A percentile compares a stretch with the other conserved stretches of the same genome.
phyloP scores from a whole-genome alignment of 1,140 invertebrate genomes.

The Drosophila rufa region DNA sequence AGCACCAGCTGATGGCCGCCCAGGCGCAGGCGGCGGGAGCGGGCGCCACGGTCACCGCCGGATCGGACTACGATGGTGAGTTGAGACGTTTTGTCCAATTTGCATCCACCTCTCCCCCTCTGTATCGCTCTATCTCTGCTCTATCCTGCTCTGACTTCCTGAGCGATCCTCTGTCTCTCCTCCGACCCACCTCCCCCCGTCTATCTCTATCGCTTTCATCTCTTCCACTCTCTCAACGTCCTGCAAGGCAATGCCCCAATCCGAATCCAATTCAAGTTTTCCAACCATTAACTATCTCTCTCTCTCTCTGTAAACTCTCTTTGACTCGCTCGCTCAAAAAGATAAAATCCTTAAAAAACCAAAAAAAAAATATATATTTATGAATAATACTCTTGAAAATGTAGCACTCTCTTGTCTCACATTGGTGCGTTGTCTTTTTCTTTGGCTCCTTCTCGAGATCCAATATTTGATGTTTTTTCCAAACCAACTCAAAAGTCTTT shows the following conservation, averaged over 20 bases:
- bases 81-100: conserved; percentile 79
- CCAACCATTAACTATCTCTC: conserved; percentile 33
- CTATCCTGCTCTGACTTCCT: conserved; percentile 22
- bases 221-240: conserved; percentile 32
- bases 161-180: conserved; percentile 19
- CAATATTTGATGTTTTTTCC: conserved; percentile 38
- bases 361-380: conserved; percentile 24
- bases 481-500: conserved; percentile 42
- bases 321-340: conserved; percentile 66
- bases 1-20: conserved; percentile 89
- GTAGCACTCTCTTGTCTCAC: conserved; percentile 69
- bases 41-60: conserved; percentile 40
- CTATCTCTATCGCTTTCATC: conserved; percentile 38
- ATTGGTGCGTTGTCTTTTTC: conserved; percentile 84
- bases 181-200: conserved; percentile 7
- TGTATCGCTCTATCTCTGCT: conserved; percentile 47
- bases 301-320: conserved; percentile 35
- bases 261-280: conserved; percentile 15
- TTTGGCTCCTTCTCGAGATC: conserved; percentile 54
- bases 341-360: conserved; percentile 21
- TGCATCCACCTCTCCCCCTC: conserved; percentile 30
- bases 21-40: conserved; percentile 60
- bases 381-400: conserved; percentile 32
- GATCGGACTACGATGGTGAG: conserved; percentile 81
- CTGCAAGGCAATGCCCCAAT: conserved; percentile 13